A percentile compares a stretch with the other conserved stretches of the same genome.
Conservation (phyloP, 2,113 vertebrate species). For the Catharus minimus region DNA sequence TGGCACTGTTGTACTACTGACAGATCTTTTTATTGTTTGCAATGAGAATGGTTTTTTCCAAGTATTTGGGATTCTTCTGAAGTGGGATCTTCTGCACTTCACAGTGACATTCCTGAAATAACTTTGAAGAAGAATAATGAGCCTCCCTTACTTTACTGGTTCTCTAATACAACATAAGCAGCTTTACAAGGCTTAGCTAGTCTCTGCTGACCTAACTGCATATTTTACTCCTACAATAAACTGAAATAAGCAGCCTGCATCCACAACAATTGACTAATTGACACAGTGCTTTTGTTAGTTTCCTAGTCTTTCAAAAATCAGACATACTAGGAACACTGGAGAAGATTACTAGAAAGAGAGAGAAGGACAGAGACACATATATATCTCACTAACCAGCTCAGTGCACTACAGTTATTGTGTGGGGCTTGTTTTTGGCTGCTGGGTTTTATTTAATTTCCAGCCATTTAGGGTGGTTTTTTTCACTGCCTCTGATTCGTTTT, state of each 20-base stretch:
- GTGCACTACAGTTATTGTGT: background rate
- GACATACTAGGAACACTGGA: background rate
- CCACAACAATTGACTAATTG: constrained; percentile 32
- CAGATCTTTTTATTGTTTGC: background rate
- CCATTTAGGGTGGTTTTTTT: background rate
- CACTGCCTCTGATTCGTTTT: background rate
- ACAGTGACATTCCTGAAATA: constrained; percentile 72
- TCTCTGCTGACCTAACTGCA: constrained; percentile 58
- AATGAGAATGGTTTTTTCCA: background rate
- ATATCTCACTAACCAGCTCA: background rate
- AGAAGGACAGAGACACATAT: background rate
- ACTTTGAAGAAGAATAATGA: constrained; percentile 68
- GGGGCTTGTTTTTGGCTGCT: background rate
- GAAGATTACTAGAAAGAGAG: background rate
- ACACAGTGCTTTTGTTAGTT: background rate
- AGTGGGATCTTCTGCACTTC: constrained; percentile 31
- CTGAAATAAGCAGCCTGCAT: constrained; percentile 53
- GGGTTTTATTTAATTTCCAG: background rate
- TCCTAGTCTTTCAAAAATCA: background rate
- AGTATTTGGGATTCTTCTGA: constrained; percentile 13
- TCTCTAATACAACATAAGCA: constrained; percentile 74
- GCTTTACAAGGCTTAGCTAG: constrained; percentile 71
- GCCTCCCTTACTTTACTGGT: constrained; percentile 60
- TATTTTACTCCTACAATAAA: constrained; percentile 62
- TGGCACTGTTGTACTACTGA: background rate